Evolutionary conservation across 2,888 invertebrate genomes (phyloP), one percentile per base, ranked within the genome.

Genomic region (Amaurobius ferox): DNA sequence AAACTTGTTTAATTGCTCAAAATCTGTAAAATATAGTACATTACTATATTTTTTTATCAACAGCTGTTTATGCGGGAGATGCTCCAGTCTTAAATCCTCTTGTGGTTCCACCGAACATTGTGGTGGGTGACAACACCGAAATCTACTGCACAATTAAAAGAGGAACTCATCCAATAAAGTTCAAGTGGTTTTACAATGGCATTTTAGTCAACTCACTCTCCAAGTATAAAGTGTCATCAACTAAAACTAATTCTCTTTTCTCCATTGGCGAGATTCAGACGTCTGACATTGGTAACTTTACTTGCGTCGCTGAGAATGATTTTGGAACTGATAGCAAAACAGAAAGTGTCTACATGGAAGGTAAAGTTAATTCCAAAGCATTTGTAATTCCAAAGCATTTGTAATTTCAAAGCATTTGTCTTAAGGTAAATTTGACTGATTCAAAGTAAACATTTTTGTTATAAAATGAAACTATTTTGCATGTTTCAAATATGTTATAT

Each of bases 221-320:
- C 3, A 76, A 73, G n/a, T 68, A 68, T n/a, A 78, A 62, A 70
- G 74, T 74, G 5, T 26, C 35, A 3, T 30, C 29, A 7, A 35
- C 39, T 0, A 55, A 79, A 35, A 68, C 73, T 16, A 79, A 70
- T 39, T 79, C 79, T 16, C 48, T 35, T 9, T 68, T 79, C 39
- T 61, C 28, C 9, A 85, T 85, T 6, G 79, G 66, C 11, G 32
- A 74, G 35, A 71, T 87, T 28, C 66, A 73, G 39, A 28, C 83
- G 0, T 28, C n/a, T 29, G 70, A 87, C 23, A 76, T 87, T 11
- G 83, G 87, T n/a, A 87, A 87, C 32, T 87, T 79, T n/a, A 74
- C 87, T 3, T 85, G 87, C 23, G 35, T 76, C 2, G 83, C 70
- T 0, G 39, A 35, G 7, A 85, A 79, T 61, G 61, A 11, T 9